phyloP scores from a whole-genome alignment of 2,797 vertebrate genomes.

The Hirundo rustica region DNA sequence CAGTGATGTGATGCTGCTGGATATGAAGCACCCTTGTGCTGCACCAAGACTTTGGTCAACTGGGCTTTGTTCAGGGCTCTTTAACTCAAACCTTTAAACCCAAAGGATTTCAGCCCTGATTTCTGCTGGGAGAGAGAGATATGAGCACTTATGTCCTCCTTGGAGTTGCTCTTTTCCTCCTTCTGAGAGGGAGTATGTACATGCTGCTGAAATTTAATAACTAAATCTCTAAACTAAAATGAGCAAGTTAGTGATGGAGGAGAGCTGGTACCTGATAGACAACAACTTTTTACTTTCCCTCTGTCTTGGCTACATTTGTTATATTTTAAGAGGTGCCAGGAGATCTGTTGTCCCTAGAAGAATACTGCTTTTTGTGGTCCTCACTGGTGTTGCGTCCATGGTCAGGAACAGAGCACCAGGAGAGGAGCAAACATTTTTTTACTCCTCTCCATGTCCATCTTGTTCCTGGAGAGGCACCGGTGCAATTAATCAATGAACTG shows the following conservation, averaged over 20 bases:
- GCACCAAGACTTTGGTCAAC: background rate
- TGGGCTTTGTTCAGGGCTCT: background rate
- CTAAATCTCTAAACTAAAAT: background rate
- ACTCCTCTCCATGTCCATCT: background rate
- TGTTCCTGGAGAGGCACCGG: background rate
- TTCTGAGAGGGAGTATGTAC: rapidly evolving
- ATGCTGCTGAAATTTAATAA: background rate
- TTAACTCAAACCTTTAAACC: background rate
- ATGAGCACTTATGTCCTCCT: background rate
- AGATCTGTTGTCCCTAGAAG: background rate
- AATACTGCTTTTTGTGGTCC: background rate
- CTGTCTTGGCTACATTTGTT: background rate
- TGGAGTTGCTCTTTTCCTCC: background rate
- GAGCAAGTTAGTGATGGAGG: background rate
- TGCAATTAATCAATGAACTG: background rate
- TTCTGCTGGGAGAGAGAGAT: background rate
- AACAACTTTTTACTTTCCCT: background rate
- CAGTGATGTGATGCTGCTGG: background rate
- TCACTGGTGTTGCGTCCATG: rapidly evolving
- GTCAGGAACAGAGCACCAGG: background rate
- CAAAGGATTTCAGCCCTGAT: background rate
- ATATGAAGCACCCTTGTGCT: background rate
- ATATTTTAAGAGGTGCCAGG: background rate
- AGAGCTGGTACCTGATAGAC: background rate
- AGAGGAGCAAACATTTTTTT: background rate